Evolutionary conservation across 92 coral and sea anemone species (phyloP).

Genomic region (Virgularia gustaviana): DNA sequence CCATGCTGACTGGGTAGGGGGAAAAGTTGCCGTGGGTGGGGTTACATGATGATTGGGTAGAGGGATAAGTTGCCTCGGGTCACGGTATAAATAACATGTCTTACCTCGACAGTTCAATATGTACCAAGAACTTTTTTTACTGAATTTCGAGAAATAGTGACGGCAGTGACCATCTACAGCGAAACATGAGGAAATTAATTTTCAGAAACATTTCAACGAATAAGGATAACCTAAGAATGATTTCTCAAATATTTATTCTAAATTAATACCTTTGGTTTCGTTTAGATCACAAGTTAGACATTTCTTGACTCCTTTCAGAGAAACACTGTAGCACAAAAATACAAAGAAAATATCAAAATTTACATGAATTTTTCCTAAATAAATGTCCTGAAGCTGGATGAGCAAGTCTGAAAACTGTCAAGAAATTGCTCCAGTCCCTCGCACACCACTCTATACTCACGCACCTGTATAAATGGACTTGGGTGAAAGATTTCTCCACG

Average conservation of each 20-base stretch:
- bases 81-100: no score
- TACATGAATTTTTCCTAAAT: no score
- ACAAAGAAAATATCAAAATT: not conserved
- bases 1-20: no score
- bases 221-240: not conserved
- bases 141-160: conserved; percentile 59
- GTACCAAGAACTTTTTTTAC: conserved; percentile 66
- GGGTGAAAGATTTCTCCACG: conserved; percentile 61
- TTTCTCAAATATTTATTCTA: not conserved
- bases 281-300: conserved; percentile 60
- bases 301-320: conserved; percentile 32
- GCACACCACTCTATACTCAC: no score
- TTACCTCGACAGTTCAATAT: conserved; percentile 61
- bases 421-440: no score
- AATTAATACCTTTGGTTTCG: conserved; percentile 50
- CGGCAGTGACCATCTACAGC: conserved; percentile 62
- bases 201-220: not conserved
- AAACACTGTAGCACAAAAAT: conserved; percentile 41
- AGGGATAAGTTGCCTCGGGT: no score
- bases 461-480: conserved; percentile 78
- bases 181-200: not conserved
- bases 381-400: no score
- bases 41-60: no score
- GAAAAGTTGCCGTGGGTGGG: no score
- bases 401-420: no score